phyloP scores from a whole-genome alignment of 1,140 invertebrate species.

The Philopotamus ludificatus region DNA sequence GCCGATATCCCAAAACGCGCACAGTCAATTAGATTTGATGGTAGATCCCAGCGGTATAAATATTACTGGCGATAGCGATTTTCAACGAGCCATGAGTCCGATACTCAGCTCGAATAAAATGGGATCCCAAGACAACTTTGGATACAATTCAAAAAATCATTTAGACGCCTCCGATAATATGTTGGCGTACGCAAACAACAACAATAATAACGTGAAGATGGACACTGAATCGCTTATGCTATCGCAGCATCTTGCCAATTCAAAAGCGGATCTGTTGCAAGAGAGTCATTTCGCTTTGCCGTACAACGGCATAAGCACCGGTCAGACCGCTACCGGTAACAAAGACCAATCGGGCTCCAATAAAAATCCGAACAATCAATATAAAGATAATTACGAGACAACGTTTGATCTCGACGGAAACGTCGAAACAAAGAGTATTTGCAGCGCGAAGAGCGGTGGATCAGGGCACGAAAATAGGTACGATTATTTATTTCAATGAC shows the following conservation, averaged over 20 bases:
- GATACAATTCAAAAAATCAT: constrained; percentile 49
- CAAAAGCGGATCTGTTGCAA: constrained; percentile 49
- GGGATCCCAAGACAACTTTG: constrained; percentile 38
- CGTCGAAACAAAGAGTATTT: constrained; percentile 72
- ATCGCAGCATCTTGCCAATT: constrained; percentile 50
- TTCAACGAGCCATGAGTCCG: constrained; percentile 49
- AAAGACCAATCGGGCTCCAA: constrained; percentile 43
- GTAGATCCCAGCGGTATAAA: constrained; percentile 45
- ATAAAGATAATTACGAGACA: constrained; percentile 74
- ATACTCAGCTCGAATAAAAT: constrained; percentile 42
- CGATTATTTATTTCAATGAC: not conserved
- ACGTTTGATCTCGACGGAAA: constrained; percentile 82
- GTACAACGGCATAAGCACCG: constrained; percentile 47
- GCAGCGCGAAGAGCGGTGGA: constrained; percentile 64
- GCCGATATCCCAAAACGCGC: constrained; percentile 44
- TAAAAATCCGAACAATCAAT: constrained; percentile 47
- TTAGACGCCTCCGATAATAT: constrained; percentile 39
- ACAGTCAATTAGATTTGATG: constrained; percentile 28
- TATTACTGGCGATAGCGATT: constrained; percentile 45
- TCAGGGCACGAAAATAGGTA: constrained; percentile 60
- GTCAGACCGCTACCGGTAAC: constrained; percentile 18
- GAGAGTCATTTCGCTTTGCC: constrained; percentile 48
- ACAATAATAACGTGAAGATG: constrained; percentile 54
- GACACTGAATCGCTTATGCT: constrained; percentile 53
- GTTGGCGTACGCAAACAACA: constrained; percentile 31